phyloP scores from a whole-genome alignment of 2,113 vertebrate species.

The Daboia siamensis region DNA sequence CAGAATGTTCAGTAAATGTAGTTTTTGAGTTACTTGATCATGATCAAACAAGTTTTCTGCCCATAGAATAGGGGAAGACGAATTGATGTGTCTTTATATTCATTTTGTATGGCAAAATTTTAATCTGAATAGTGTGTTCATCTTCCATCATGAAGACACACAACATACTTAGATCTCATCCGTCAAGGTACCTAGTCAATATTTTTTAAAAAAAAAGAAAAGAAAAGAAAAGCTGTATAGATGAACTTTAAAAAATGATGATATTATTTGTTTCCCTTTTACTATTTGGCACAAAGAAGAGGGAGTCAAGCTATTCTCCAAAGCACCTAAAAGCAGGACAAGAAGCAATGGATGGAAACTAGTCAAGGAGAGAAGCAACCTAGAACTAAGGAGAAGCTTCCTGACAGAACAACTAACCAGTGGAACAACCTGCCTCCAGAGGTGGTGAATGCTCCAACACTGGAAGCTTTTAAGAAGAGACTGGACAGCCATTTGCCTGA shows the following conservation, averaged over 20 bases:
- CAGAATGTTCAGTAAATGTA: slow-evolving; percentile 39
- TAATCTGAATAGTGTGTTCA: slow-evolving; percentile 61
- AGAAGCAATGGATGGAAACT: no score
- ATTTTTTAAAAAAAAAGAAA: neutral
- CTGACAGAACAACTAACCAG: no score
- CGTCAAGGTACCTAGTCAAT: slow-evolving; percentile 47
- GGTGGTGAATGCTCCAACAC: no score
- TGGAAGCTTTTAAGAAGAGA: no score
- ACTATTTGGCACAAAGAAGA: neutral
- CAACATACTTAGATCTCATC: slow-evolving; percentile 54
- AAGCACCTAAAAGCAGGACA: no score
- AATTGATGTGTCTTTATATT: slow-evolving; percentile 63
- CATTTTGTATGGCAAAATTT: slow-evolving; percentile 62
- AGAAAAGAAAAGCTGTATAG: neutral
- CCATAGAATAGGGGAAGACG: slow-evolving; percentile 57
- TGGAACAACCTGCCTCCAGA: no score
- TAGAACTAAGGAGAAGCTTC: no score
- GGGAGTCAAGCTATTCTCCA: no score
- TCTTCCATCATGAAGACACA: slow-evolving; percentile 52
- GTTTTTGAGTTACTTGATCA: slow-evolving; percentile 61
- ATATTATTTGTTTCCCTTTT: slow-evolving; percentile 25
- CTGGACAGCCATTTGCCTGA: no score
- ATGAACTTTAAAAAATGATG: neutral
- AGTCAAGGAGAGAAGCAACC: no score
- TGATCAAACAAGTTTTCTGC: slow-evolving; percentile 56